Evolutionary conservation across 2,888 invertebrate species (phyloP).

Genomic region (Heliconius erato): DNA sequence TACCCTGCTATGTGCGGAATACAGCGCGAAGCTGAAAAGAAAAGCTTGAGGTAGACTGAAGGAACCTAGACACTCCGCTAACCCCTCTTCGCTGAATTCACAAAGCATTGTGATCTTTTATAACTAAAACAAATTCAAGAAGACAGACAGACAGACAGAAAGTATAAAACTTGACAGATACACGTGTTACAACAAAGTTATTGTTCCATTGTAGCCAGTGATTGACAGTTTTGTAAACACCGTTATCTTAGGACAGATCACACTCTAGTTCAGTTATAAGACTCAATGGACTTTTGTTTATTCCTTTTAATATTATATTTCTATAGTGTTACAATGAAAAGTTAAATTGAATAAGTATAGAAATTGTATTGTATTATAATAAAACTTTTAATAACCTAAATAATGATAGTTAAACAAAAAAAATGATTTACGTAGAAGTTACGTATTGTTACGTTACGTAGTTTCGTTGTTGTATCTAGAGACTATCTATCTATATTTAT

Average conservation of each 20-base stretch:
- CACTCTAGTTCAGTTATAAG: neutral
- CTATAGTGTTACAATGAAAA: neutral
- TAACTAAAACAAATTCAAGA: neutral
- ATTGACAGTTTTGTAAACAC: slow-evolving; percentile 39
- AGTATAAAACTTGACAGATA: slow-evolving; percentile 8
- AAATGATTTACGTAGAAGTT: no score
- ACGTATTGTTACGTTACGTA: no score
- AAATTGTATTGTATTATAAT: no score
- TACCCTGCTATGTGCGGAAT: no score
- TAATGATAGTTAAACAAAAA: no score
- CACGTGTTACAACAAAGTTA: slow-evolving; percentile 34
- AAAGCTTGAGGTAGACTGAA: no score
- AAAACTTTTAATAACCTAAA: no score
- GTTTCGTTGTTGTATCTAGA: no score
- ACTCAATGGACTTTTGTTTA: slow-evolving; percentile 13
- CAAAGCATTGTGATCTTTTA: neutral
- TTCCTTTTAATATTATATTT: neutral
- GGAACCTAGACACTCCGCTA: no score
- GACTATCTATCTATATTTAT: no score
- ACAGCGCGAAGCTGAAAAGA: no score
- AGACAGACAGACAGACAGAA: neutral
- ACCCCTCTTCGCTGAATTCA: no score
- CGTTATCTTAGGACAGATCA: slow-evolving; percentile 21
- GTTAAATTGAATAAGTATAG: neutral
- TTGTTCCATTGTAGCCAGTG: slow-evolving; percentile 40